Percentiles rank a stretch among this genome's conserved stretches.
phyloP scores from a whole-genome alignment of 2,888 invertebrate genomes.

The Sphaerophoria taeniata region DNA sequence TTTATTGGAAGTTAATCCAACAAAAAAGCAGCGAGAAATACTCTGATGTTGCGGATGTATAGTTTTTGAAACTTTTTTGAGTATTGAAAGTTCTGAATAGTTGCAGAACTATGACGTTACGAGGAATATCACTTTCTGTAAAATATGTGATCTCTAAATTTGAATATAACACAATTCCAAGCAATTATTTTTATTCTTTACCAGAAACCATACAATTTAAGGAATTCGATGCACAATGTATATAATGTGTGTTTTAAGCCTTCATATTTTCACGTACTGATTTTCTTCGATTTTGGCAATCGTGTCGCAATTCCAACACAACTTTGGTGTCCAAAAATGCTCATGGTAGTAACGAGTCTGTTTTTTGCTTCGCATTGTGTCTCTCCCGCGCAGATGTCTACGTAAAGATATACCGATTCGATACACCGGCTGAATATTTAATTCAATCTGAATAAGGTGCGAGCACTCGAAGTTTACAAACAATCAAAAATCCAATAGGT shows the following conservation, averaged over 20 bases:
- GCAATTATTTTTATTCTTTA: too few species aligned
- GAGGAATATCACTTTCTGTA: too few species aligned
- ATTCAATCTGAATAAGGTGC: constrained; percentile 25
- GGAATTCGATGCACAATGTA: too few species aligned
- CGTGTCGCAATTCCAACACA: constrained; percentile 37
- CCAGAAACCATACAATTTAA: too few species aligned
- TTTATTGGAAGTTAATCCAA: too few species aligned
- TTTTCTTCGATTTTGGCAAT: constrained; percentile 29
- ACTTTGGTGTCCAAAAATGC: constrained; percentile 26
- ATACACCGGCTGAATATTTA: constrained; percentile 37
- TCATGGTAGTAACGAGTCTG: constrained; percentile 19
- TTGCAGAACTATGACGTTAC: too few species aligned
- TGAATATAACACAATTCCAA: too few species aligned
- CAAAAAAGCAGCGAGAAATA: too few species aligned
- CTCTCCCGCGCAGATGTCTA: constrained; percentile 2
- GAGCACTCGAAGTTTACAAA: not conserved
- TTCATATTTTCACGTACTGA: constrained; percentile 26
- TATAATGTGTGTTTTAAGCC: not conserved
- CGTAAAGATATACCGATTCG: constrained; percentile 38
- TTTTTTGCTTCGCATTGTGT: constrained; percentile 21
- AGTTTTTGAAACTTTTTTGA: too few species aligned
- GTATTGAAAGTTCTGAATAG: too few species aligned
- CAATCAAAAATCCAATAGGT: constrained; percentile 15
- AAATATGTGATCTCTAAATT: too few species aligned
- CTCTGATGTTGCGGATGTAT: too few species aligned